These are phyloP conservation scores for Bombus sibiricus DNA, from an alignment of 1,140 invertebrate species.

Conservation along the genomic window DNA sequence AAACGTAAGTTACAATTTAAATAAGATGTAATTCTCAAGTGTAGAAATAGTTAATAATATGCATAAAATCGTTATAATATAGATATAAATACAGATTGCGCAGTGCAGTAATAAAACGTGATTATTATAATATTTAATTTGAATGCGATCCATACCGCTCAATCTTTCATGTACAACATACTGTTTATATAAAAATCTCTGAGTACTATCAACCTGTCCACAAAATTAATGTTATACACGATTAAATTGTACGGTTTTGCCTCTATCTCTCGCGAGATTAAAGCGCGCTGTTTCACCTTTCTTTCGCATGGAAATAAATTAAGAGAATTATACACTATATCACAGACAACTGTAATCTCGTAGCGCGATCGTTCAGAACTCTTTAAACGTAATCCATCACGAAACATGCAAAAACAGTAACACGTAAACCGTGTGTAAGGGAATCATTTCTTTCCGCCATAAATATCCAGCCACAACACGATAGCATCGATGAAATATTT, in stretches of 20 bases:
- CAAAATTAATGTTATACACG: not conserved
- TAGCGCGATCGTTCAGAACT: not conserved
- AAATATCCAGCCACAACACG: not conserved
- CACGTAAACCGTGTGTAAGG: not conserved
- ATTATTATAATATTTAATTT: too few species aligned
- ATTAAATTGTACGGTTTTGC: slow-evolving; percentile 21
- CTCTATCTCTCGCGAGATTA: slow-evolving; percentile 44
- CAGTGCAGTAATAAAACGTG: too few species aligned
- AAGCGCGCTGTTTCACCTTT: not conserved
- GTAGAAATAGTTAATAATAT: too few species aligned
- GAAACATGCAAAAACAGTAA: not conserved
- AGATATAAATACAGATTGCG: too few species aligned
- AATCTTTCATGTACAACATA: too few species aligned
- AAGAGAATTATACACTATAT: slow-evolving; percentile 1
- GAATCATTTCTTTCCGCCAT: not conserved
- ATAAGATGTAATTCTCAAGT: not conserved
- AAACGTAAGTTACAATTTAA: not conserved
- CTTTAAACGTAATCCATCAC: slow-evolving; percentile 1
- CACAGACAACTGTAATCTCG: slow-evolving; percentile 1
- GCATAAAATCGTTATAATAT: not conserved
- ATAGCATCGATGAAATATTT: not conserved
- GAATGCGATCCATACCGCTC: too few species aligned
- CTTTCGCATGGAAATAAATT: not conserved
- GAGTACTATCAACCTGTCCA: not conserved
- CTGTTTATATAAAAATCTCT: not conserved